These are phyloP conservation scores for Sebastiscus albofasciatus DNA, from an alignment of 2,797 vertebrate species.

Conservation along the genomic window DNA sequence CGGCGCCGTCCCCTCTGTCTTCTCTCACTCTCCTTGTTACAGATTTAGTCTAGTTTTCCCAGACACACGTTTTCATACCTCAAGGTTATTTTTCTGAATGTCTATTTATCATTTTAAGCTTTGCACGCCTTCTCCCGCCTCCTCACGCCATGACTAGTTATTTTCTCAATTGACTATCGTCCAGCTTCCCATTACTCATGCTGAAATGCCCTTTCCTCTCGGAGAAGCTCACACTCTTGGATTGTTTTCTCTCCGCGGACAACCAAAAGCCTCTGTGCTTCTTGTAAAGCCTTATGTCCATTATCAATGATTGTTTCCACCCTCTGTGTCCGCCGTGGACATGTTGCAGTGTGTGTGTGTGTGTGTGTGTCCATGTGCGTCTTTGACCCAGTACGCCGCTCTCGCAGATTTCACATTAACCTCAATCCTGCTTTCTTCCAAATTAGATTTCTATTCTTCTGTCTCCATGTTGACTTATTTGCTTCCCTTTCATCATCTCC, in stretches of 20 bases:
- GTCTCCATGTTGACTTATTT: slow-evolving; percentile 73
- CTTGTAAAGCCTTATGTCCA: slow-evolving; percentile 1
- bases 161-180: slow-evolving; percentile 67
- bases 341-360: background rate
- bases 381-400: slow-evolving; percentile 34
- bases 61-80: slow-evolving; percentile 44
- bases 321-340: background rate
- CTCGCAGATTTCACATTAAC: slow-evolving; percentile 61
- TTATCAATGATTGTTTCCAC: slow-evolving; percentile 27
- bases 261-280: slow-evolving; percentile 8
- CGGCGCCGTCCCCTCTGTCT: background rate
- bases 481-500: slow-evolving; percentile 80
- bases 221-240: slow-evolving; percentile 17
- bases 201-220: slow-evolving; percentile 52
- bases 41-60: slow-evolving; percentile 17
- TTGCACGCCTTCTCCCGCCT: slow-evolving; percentile 45
- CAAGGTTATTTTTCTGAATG: slow-evolving; percentile 67
- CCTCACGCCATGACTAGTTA: slow-evolving; percentile 61
- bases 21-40: slow-evolving; percentile 1
- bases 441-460: slow-evolving; percentile 72
- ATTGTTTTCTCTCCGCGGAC: slow-evolving; percentile 37
- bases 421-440: slow-evolving; percentile 62
- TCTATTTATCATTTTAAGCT: slow-evolving; percentile 68
- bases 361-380: background rate
- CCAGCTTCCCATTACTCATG: slow-evolving; percentile 59